phyloP scores from a whole-genome alignment of 2,888 invertebrate species.

The Volucella bombylans region DNA sequence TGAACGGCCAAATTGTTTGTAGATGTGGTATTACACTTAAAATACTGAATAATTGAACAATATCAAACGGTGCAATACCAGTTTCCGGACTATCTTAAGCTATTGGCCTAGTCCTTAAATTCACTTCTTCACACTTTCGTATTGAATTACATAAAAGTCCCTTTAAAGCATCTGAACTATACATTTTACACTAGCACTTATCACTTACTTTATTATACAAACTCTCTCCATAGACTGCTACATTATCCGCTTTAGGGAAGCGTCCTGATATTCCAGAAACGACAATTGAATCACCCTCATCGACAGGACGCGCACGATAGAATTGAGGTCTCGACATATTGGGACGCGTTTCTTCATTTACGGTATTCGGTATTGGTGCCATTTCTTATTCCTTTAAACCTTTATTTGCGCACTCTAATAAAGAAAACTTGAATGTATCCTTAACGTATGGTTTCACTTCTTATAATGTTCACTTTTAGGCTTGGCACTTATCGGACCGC shows the following conservation, averaged over 20 bases:
- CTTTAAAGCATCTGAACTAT: too few species aligned
- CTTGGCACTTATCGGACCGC: background rate
- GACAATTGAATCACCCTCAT: slow-evolving; percentile 82
- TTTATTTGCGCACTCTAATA: background rate
- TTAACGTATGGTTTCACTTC: slow-evolving; percentile 5
- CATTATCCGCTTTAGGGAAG: slow-evolving; percentile 85
- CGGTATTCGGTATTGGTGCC: slow-evolving; percentile 20
- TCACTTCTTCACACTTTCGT: too few species aligned
- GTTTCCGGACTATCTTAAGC: too few species aligned
- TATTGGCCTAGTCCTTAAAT: too few species aligned
- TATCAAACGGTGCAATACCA: too few species aligned
- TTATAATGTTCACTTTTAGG: background rate
- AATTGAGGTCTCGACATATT: slow-evolving; percentile 44
- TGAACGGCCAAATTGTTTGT: too few species aligned
- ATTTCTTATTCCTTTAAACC: slow-evolving; percentile 28
- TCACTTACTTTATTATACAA: slow-evolving; percentile 83
- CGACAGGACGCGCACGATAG: slow-evolving; percentile 57
- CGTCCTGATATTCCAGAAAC: slow-evolving; percentile 84
- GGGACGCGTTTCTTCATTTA: slow-evolving; percentile 23
- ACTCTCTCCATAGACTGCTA: slow-evolving; percentile 84
- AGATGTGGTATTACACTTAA: too few species aligned
- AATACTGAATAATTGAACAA: too few species aligned
- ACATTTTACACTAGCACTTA: too few species aligned
- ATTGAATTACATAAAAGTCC: too few species aligned
- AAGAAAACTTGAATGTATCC: background rate